Evolutionary conservation across 2,797 vertebrate species (phyloP), one percentile per base, ranked within the genome.

Genomic region (Spinibarbus caldwelli): DNA sequence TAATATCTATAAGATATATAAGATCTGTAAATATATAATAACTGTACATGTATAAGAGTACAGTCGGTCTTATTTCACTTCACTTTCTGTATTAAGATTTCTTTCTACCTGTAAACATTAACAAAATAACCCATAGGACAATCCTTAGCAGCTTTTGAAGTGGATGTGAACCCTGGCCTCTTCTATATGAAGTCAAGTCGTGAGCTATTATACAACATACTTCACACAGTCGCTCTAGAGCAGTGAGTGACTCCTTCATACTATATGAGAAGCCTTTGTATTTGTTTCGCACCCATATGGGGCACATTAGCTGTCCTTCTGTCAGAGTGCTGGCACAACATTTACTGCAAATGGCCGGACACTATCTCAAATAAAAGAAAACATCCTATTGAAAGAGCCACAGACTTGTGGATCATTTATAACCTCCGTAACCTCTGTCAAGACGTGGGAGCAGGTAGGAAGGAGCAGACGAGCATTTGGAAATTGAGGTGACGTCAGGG

Each of bases 401-500:
- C 57, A 72, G 57, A 62, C 71, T 77, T 71, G 45, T 31, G 73
- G 54, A 80, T 81, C 73, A 82, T 86, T 86, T 49, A 78, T 81
- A 87, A 73, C 79, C 82, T 52, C 36, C 26, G 34, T 29, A 31
- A 67, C 66, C 67, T 71, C 73, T 82, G 79, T 78, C 38, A 54
- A 76, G 83, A 57, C 4, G 43, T 78, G 52, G 80, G 47, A 41
- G 43, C 66, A 43, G 57, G 41, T 11, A 66, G 26, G 17, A 78
- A 72, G 64, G 29, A 75, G 76, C 12, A 68, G 86, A 83, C 45
- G n/a, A 70, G 49, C 57, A n/a, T 52, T 73, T 80, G 5, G 47
- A 82, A 75, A 81, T 83, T 49, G 78, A 82, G 81, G 83, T 86
- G 77, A 80, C 43, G 87, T 85, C 82, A 82, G 81, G 86, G 81